phyloP scores from a whole-genome alignment of 1,140 invertebrate species.

The Bombus pascuorum region DNA sequence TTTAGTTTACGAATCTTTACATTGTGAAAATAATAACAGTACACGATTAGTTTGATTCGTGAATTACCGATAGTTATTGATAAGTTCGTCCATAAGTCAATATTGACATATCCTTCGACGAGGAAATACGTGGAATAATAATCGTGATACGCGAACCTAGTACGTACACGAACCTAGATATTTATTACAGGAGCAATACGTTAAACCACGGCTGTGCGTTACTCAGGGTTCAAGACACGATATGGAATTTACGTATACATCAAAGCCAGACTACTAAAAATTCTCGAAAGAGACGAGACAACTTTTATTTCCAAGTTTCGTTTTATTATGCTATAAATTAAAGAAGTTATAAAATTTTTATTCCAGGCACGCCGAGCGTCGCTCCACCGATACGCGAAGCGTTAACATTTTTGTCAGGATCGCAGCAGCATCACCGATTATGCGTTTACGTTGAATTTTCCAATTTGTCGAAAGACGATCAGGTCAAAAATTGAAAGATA shows the following conservation, averaged over 20 bases:
- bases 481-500: background rate
- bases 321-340: conserved; percentile 41
- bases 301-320: conserved; percentile 12
- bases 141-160: no score
- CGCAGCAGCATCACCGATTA: background rate
- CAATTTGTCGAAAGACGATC: background rate
- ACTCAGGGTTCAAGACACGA: background rate
- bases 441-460: conserved; percentile 11
- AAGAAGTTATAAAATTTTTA: conserved; percentile 35
- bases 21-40: no score
- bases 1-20: no score
- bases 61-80: no score
- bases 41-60: no score
- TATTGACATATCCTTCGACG: no score
- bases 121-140: no score
- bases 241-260: conserved; percentile 9
- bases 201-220: background rate
- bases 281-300: conserved; percentile 2
- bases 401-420: conserved; percentile 5
- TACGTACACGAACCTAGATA: no score
- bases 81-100: no score
- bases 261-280: background rate
- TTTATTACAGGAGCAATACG: background rate
- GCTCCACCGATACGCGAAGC: background rate
- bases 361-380: conserved; percentile 1